Conservation (phyloP, 2,113 vertebrate genomes). For the Perca schrenkii region DNA sequence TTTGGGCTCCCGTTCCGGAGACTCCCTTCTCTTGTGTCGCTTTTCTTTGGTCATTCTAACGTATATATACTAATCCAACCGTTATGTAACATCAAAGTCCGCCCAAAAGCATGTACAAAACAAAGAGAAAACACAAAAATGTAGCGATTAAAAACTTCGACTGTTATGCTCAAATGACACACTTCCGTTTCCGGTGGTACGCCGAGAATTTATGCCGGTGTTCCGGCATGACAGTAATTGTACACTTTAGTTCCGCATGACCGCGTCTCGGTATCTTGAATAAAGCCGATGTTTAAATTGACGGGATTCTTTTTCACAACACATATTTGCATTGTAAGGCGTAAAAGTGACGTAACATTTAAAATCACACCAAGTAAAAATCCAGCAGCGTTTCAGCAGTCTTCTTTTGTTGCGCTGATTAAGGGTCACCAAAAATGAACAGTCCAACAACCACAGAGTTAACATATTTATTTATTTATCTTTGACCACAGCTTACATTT, state of each 20-base stretch:
- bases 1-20: conserved; percentile 77
- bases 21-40: conserved; percentile 74
- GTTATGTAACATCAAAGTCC: background rate
- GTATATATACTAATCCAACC: background rate
- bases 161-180: conserved; percentile 17
- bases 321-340: background rate
- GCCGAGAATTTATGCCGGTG: background rate
- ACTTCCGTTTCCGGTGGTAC: conserved; percentile 68
- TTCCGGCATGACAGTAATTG: no score
- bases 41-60: conserved; percentile 81
- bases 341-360: background rate
- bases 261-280: background rate
- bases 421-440: background rate
- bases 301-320: background rate
- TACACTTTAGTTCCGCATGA: conserved; percentile 43
- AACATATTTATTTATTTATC: no score
- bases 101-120: background rate
- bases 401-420: background rate
- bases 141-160: conserved; percentile 47
- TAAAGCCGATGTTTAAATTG: background rate
- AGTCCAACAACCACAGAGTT: no score
- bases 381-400: background rate
- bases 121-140: conserved; percentile 21
- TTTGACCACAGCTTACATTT: no score
- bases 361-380: background rate